Evolutionary conservation across 2,888 invertebrate genomes (phyloP).

Genomic region (Ophonus ardosiacus): DNA sequence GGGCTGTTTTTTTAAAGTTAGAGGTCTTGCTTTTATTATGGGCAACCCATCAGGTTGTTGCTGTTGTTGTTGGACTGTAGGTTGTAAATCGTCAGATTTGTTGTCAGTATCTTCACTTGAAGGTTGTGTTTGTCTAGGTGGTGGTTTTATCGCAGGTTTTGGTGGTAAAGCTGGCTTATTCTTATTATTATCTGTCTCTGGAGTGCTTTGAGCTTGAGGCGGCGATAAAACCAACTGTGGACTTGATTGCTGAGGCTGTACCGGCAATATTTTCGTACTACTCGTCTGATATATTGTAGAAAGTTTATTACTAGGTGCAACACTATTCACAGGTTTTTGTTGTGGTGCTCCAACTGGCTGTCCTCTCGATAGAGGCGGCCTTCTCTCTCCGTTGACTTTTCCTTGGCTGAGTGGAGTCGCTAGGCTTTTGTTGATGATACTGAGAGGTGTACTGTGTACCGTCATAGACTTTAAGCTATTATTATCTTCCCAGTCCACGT

Average conservation of each 20-base stretch:
- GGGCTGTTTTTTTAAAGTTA: conserved; percentile 91
- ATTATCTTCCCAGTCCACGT: conserved; percentile 67
- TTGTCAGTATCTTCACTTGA: conserved; percentile 65
- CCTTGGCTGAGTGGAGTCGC: conserved; percentile 81
- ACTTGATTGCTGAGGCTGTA: conserved; percentile 82
- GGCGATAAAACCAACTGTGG: conserved; percentile 76
- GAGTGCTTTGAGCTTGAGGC: conserved; percentile 81
- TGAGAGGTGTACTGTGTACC: conserved; percentile 79
- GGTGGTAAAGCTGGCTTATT: conserved; percentile 89
- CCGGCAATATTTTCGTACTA: conserved; percentile 88
- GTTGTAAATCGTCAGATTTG: conserved; percentile 67
- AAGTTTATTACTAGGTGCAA: conserved; percentile 87
- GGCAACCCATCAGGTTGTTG: conserved; percentile 75
- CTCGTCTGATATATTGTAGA: conserved; percentile 89
- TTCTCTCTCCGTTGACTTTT: conserved; percentile 65
- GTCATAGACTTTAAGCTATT: conserved; percentile 72
- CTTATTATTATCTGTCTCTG: conserved; percentile 78
- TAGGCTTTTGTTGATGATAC: conserved; percentile 81
- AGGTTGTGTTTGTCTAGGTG: conserved; percentile 76
- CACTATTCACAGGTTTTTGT: conserved; percentile 92
- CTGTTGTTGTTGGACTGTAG: conserved; percentile 76
- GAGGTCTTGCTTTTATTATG: conserved; percentile 87
- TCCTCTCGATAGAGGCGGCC: conserved; percentile 66
- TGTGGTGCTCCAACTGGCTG: conserved; percentile 73
- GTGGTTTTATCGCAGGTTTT: conserved; percentile 85